Base-by-base conservation (phyloP, 1,140 invertebrate genomes). In the Temnothorax nylanderi region DNA sequence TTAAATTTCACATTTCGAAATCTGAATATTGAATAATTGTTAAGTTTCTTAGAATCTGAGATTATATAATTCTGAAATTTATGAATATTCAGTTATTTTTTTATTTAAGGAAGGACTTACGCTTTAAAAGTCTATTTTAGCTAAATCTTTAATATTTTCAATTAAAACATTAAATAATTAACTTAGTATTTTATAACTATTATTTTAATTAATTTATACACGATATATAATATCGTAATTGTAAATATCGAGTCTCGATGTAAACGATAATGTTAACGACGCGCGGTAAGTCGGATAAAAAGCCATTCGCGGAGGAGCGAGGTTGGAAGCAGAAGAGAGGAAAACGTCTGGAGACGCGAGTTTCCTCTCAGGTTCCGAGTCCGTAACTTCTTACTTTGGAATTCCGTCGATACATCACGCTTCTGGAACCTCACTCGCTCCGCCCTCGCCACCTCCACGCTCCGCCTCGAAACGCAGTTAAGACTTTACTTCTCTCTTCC, bases 381-480 rank as follows among this genome's bases (percentile, higher is more conserved):
- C 77, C 85, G 87, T 92, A 92, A 91, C 90, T 94, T 93, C 91
- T 92, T 92, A 93, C 92, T 94, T 94, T 90, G 91, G 90, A 94
- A 94, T 94, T 93, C 93, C 91, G 93, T 94, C 94, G 94, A 94
- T 94, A 94, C 94, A 94, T 94, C 94, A 94, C 94, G 93, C 93
- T 92, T 94, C 92, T 94, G 92, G 90, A 94, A 92, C 91, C 91
- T 88, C 86, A 85, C 87, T 92, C 76, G 93, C 93, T 87, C 94
- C 94, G 94, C 94, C 94, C 90, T 89, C 90, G 82, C 93, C 93
- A 91, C 94, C 92, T 91, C 89, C 92, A 94, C 91, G 94, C 94
- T 94, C 94, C 94, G 94, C 94, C 93, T 93, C 88, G 92, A 91
- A 90, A 92, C 88, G 89, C 91, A 89, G 85, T 64, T 85, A 85